These are phyloP conservation scores for Phyllotreta cruciferae DNA, from an alignment of 2,888 invertebrate species.

Conservation along the genomic window DNA sequence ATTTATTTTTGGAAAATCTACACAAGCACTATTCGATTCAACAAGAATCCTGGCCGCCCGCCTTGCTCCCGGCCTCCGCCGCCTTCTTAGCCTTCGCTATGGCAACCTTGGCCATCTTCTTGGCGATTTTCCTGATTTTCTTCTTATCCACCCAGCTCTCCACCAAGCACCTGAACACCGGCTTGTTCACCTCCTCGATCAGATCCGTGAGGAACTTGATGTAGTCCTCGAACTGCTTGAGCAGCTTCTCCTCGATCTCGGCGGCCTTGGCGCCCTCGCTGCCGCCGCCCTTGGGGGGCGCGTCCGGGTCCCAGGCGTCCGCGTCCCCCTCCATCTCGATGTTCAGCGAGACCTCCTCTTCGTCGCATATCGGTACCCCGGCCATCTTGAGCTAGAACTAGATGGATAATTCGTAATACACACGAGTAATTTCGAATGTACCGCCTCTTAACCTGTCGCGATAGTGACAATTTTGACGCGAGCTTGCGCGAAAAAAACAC, in stretches of 20 bases:
- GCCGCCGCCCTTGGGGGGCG: neutral
- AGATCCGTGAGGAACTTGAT: conserved; percentile 2
- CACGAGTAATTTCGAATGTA: too few relatives aligned
- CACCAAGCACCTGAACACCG: conserved; percentile 1
- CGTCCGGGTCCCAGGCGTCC: conserved; percentile 1
- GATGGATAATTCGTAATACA: too few relatives aligned
- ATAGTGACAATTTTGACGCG: too few relatives aligned
- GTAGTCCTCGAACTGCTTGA: neutral
- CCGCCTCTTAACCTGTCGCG: too few relatives aligned
- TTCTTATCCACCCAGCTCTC: conserved; percentile 1
- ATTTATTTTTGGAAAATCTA: too few relatives aligned
- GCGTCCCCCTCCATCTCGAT: conserved; percentile 3
- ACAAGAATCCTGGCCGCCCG: too few relatives aligned
- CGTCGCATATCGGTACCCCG: too few relatives aligned
- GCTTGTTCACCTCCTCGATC: neutral
- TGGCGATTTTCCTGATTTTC: neutral
- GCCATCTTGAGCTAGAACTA: too few relatives aligned
- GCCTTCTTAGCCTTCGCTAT: neutral
- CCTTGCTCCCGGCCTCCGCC: neutral
- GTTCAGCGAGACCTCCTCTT: neutral
- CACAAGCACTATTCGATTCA: too few relatives aligned
- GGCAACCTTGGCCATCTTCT: neutral
- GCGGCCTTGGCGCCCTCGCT: neutral
- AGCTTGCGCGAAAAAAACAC: too few relatives aligned
- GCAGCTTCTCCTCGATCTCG: neutral